These are phyloP conservation scores for Styela plicata DNA, from an alignment of 23 tunicate species.

Conservation along the genomic window DNA sequence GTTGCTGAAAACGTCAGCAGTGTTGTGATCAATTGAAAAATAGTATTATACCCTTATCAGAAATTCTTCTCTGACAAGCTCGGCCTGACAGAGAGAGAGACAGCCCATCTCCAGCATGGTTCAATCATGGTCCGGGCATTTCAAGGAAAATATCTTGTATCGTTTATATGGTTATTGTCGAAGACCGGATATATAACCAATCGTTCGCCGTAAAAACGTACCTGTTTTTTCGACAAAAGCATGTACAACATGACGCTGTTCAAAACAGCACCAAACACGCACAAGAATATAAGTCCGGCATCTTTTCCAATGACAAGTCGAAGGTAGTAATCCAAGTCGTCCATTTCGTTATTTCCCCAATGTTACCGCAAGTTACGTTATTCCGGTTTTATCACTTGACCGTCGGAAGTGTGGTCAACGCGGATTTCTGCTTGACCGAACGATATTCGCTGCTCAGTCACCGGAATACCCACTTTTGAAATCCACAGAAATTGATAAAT, in stretches of 20 bases:
- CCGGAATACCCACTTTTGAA: background rate
- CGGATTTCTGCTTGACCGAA: background rate
- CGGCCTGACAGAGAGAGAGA: too few relatives aligned
- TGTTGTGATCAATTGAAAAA: too few relatives aligned
- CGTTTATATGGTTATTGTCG: too few relatives aligned
- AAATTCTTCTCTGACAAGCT: too few relatives aligned
- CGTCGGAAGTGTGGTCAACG: background rate
- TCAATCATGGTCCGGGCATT: too few relatives aligned
- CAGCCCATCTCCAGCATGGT: too few relatives aligned
- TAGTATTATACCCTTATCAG: too few relatives aligned
- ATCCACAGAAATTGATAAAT: background rate
- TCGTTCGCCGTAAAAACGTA: conserved; percentile 15
- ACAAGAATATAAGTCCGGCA: conserved; percentile 41
- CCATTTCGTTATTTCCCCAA: background rate
- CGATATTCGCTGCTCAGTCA: background rate
- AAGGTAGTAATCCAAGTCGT: conserved; percentile 36
- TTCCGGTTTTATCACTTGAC: background rate
- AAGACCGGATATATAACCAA: too few relatives aligned
- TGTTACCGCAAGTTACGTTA: background rate
- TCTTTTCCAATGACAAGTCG: conserved; percentile 25
- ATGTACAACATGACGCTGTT: conserved; percentile 49
- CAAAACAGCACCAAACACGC: conserved; percentile 52
- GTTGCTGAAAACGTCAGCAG: too few relatives aligned
- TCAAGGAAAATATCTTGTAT: too few relatives aligned
- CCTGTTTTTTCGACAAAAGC: conserved; percentile 60